phyloP scores from a whole-genome alignment of 2,113 vertebrate species.

The Piaya cayana region DNA sequence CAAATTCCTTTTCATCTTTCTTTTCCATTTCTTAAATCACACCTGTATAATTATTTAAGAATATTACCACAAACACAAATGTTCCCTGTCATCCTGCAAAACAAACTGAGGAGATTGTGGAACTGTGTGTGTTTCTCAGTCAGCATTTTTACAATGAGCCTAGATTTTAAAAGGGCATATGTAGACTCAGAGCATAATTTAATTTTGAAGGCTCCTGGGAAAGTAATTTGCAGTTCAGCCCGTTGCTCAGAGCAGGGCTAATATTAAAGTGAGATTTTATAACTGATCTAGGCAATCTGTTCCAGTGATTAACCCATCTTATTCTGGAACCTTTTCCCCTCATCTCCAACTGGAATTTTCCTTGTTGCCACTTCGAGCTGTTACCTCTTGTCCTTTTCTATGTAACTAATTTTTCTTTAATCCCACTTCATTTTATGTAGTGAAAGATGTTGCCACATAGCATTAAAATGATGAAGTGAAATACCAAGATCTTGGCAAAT shows the following conservation, averaged over 20 bases:
- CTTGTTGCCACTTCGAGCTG: background rate
- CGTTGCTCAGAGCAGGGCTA: background rate
- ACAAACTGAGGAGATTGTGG: background rate
- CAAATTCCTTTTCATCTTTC: background rate
- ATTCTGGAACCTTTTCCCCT: background rate
- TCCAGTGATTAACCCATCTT: background rate
- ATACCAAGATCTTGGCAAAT: background rate
- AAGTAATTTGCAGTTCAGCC: background rate
- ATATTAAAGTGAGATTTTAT: background rate
- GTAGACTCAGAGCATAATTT: background rate
- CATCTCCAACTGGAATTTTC: background rate
- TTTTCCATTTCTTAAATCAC: background rate
- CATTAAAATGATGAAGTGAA: background rate
- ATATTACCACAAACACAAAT: background rate
- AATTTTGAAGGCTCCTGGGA: background rate
- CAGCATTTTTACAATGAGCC: background rate
- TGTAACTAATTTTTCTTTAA: background rate
- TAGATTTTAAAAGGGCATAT: slow-evolving; percentile 9
- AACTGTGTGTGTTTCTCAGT: background rate
- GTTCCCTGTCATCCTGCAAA: background rate
- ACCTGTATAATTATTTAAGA: background rate
- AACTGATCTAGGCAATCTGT: background rate
- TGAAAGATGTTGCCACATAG: background rate
- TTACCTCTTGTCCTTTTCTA: background rate
- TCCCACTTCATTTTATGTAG: background rate